Evolutionary conservation across 2,797 vertebrate species (phyloP).

Genomic region (Poecilia gillii): DNA sequence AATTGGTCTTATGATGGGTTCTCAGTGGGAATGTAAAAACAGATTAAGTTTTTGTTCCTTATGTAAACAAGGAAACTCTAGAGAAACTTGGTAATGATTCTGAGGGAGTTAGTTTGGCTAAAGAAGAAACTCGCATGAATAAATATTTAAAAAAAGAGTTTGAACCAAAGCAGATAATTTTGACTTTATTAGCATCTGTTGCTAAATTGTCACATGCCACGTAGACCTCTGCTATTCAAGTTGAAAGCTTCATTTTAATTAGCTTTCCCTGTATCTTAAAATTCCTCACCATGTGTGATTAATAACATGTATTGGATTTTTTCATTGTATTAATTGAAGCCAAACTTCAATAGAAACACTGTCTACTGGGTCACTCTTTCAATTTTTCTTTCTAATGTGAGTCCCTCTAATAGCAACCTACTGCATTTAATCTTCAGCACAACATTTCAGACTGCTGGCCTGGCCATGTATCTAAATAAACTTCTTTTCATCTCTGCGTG

Average conservation of each 20-base stretch:
- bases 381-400: conserved; percentile 60
- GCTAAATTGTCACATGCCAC: conserved; percentile 29
- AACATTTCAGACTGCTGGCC: conserved; percentile 31
- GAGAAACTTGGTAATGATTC: conserved; percentile 34
- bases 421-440: conserved; percentile 55
- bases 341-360: conserved; percentile 35
- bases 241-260: conserved; percentile 5
- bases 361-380: conserved; percentile 54
- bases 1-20: conserved; percentile 50
- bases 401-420: conserved; percentile 43
- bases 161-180: conserved; percentile 9
- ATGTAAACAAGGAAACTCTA: conserved; percentile 40
- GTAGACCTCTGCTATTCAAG: conserved; percentile 3
- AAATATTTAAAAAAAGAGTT: conserved; percentile 8
- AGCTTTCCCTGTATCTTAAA: conserved; percentile 2
- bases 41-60: conserved; percentile 39
- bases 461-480: conserved; percentile 41
- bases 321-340: conserved; percentile 27
- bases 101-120: conserved; percentile 24
- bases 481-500: conserved; percentile 52
- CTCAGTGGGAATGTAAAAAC: conserved; percentile 35
- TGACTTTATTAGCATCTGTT: conserved; percentile 13
- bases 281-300: conserved; percentile 5
- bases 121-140: conserved; percentile 17
- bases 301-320: conserved; percentile 26